Base-by-base conservation (phyloP, 1,140 invertebrate genomes). In the Charaxes varanes region DNA sequence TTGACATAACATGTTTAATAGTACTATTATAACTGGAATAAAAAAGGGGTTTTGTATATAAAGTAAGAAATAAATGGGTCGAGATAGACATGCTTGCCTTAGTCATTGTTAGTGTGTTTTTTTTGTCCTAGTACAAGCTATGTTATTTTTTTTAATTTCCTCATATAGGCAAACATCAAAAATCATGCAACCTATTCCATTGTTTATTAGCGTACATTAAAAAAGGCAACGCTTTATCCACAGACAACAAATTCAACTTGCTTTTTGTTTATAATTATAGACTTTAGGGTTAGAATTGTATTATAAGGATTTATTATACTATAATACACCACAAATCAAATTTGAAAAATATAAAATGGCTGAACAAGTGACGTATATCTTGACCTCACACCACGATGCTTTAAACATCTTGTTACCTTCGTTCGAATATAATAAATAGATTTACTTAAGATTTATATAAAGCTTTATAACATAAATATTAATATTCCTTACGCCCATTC, bases 321-420 rank as follows among this genome's bases (percentile, higher is more conserved):
- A n/a, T n/a, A n/a, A n/a, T n/a, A 24, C n/a, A 13, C 5, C 12
- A 2, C 4, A 27, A 13, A 8, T 4, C 1, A 12, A 6, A 14
- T 14, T 27, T 27, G 6, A 27, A 14, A 27, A 27, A 14, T 12
- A 12, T 3, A 11, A 26, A 47, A 53, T 57, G 47, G 51, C 46
- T 41, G 38, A 38, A 46, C 41, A 52, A 55, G 48, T 48, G 34
- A 40, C 21, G 48, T 49, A 40, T 53, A 46, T 57, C 58, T 59
- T 62, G 48, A 53, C 52, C 52, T 54, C 27, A 51, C 42, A 40
- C 34, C 28, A 42, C 38, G 33, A 52, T 50, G 53, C 53, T 52
- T 54, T 58, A 58, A 58, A 45, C 26, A 46, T 47, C 47, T 48
- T 48, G 53, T 61, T 62, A 62, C 58, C 58, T 49, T 51, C 36